These are phyloP conservation scores for Hippocampus barbouri DNA, from an alignment of 2,113 vertebrate species.

Conservation along the genomic window DNA sequence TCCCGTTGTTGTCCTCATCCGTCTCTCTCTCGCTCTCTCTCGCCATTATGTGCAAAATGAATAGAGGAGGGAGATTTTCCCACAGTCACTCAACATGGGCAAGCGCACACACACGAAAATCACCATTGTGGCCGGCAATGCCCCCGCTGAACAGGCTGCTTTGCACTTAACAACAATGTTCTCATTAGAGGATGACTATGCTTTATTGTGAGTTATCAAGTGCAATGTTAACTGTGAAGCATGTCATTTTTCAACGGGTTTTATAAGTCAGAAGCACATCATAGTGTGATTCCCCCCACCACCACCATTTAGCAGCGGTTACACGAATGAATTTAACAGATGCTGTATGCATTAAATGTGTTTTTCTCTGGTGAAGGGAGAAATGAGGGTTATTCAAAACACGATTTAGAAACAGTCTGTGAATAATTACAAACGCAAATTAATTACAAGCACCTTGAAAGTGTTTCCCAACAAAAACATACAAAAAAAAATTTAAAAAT, in stretches of 20 bases:
- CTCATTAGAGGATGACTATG: conserved; percentile 89
- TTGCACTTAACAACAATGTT: conserved; percentile 94
- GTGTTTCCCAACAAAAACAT: not conserved
- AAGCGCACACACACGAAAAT: conserved; percentile 73
- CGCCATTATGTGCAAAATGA: conserved; percentile 97
- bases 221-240: conserved; percentile 69
- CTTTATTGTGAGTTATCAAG: conserved; percentile 83
- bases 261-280: not conserved
- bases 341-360: not conserved
- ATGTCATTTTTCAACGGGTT: not conserved
- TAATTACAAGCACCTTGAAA: not conserved
- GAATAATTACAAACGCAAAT: not conserved
- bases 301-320: not conserved
- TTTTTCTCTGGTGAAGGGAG: not conserved
- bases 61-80: conserved; percentile 99
- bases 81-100: conserved; percentile 93
- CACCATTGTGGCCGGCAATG: conserved; percentile 82
- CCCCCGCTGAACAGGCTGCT: conserved; percentile 64
- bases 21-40: conserved; percentile 74
- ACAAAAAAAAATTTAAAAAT: not conserved
- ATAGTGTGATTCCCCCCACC: not conserved
- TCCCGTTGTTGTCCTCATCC: conserved; percentile 91
- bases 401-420: not conserved
- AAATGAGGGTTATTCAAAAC: not conserved
- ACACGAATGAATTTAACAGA: not conserved